Evolutionary conservation across 2,113 vertebrate species (phyloP).

Genomic region (Phrynosoma blainvillii): DNA sequence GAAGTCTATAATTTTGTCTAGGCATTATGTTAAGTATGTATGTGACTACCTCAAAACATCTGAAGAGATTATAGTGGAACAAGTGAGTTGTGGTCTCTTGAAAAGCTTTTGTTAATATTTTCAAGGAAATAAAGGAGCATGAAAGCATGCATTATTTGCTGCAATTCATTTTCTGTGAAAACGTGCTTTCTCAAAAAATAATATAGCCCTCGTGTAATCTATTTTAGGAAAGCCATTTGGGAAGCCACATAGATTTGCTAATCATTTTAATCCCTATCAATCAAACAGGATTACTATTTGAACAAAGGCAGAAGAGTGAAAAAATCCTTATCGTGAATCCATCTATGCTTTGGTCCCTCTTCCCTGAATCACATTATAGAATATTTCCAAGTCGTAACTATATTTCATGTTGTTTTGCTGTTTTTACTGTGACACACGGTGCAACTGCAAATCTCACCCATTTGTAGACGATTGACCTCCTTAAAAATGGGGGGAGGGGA

Average conservation of each 20-base stretch:
- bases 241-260: constrained; percentile 54
- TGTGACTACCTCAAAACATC: constrained; percentile 55
- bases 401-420: constrained; percentile 39
- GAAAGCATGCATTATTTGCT: not conserved
- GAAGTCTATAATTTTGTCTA: constrained; percentile 68
- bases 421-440: not conserved
- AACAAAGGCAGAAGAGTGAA: constrained; percentile 37
- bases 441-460: not conserved
- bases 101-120: constrained; percentile 48
- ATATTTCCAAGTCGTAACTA: constrained; percentile 6
- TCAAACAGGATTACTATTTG: constrained; percentile 59
- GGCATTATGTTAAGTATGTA: constrained; percentile 64
- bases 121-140: constrained; percentile 1
- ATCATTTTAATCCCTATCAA: constrained; percentile 63
- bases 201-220: constrained; percentile 38
- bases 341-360: not conserved
- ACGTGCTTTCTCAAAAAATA: constrained; percentile 30
- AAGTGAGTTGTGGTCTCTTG: constrained; percentile 50
- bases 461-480: not conserved
- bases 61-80: constrained; percentile 62
- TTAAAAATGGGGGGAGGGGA: not conserved
- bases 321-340: constrained; percentile 46
- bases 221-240: constrained; percentile 40
- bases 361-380: not conserved
- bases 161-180: constrained; percentile 24